Conservation (phyloP, 1,140 invertebrate genomes). For the Sminthurinus signatus region DNA sequence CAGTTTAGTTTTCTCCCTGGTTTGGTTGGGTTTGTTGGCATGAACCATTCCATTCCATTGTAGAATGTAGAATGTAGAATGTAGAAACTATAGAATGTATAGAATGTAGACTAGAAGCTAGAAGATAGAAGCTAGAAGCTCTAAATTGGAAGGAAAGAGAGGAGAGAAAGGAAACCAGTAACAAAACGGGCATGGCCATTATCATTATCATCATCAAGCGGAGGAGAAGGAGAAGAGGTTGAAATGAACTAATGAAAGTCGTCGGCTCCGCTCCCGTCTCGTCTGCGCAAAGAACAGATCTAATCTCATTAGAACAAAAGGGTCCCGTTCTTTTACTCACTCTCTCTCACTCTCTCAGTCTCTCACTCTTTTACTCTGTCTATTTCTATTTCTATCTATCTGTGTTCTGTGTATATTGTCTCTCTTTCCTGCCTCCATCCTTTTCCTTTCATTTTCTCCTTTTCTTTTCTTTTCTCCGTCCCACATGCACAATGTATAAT, state of each 20-base stretch:
- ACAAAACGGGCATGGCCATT: constrained; percentile 16
- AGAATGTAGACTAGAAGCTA: background rate
- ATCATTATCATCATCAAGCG: constrained; percentile 27
- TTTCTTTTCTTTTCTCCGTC: too few relatives aligned
- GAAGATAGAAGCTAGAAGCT: background rate
- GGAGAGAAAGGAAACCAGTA: constrained; percentile 7
- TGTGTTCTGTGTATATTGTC: constrained; percentile 25
- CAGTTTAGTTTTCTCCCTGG: too few relatives aligned
- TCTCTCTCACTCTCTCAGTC: too few relatives aligned
- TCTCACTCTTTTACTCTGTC: background rate
- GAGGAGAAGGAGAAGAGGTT: too few relatives aligned
- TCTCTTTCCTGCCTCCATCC: constrained; percentile 15
- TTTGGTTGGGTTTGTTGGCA: too few relatives aligned
- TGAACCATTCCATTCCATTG: too few relatives aligned
- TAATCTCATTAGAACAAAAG: constrained; percentile 41
- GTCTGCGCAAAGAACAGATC: constrained; percentile 40
- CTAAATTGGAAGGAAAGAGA: constrained; percentile 5
- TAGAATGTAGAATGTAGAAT: too few relatives aligned
- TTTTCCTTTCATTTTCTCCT: too few relatives aligned
- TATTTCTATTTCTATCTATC: constrained; percentile 12
- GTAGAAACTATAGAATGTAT: too few relatives aligned
- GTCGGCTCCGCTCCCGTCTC: constrained; percentile 25
- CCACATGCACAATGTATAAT: too few relatives aligned
- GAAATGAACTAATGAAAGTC: constrained; percentile 38
- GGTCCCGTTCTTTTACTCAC: constrained; percentile 26